Evolutionary conservation across 2,888 invertebrate genomes (phyloP), one percentile per base, ranked within the genome.

Genomic region (Eupithecia exiguata): DNA sequence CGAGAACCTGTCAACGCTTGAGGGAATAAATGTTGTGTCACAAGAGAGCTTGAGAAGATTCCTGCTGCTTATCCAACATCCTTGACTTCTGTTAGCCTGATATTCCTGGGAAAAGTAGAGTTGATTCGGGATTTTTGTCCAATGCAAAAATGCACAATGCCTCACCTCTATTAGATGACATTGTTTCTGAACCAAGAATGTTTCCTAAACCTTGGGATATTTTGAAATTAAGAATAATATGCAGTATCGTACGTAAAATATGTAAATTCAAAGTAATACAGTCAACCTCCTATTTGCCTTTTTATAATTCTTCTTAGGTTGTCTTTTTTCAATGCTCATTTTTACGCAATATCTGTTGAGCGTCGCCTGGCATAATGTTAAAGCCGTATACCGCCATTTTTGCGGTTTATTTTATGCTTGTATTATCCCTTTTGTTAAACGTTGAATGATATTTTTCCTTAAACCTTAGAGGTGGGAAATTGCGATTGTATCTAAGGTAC

Each of bases 291-390:
- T 67, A 69, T 69, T 61, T 69, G 63, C 71, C 69, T 43, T 74
- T 69, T 65, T 70, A 70, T 74, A 79, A 76, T 75, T 68, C 79
- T 79, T 74, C 62, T 73, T 71, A 74, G 68, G 65, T n/a, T n/a
- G n/a, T 40, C 75, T 82, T 71, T 79, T 69, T 78, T 73, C 80
- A 80, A 80, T 82, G 75, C 80, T 82, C 79, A 79, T 84, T 84
- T 82, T 79, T 79, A 76, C 78, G 74, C 76, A 80, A 82, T 83
- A 85, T 85, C 76, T 83, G 77, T 81, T 78, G 81, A 81, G 75
- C 80, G 81, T 77, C 75, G 74, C 72, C 74, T 75, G 77, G 79
- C 78, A 77, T 79, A 79, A 80, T 81, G 79, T 78, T 75, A 70
- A 78, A 71, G 76, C 73, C 80, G 78, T 73, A 79, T 75, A 78